phyloP scores from a whole-genome alignment of 2,888 invertebrate species.

The Habrosyne pyritoides region DNA sequence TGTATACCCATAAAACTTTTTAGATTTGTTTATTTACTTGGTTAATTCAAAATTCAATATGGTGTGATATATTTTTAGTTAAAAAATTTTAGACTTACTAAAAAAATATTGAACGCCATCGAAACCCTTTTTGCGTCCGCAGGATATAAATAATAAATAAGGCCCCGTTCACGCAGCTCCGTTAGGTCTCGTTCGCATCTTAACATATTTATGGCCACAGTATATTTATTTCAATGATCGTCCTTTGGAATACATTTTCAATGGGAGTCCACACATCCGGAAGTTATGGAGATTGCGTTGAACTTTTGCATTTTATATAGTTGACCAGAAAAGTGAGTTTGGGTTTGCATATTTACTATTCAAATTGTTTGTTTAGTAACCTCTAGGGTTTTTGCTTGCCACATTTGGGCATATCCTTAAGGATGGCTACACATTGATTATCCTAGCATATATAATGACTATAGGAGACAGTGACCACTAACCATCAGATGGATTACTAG shows the following conservation, averaged over 20 bases:
- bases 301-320: not conserved
- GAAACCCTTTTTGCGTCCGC: constrained; percentile 24
- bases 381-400: not conserved
- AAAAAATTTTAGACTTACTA: not conserved
- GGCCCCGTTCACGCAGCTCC: constrained; percentile 14
- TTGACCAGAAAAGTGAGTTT: not conserved
- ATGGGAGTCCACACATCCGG: constrained; percentile 10
- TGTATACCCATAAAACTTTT: too few species aligned
- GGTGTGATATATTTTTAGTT: not conserved
- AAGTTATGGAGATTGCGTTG: constrained; percentile 2
- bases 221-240: constrained; percentile 18
- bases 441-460: too few species aligned
- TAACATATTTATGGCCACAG: constrained; percentile 21
- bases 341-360: not conserved
- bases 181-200: constrained; percentile 18
- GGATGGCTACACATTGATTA: too few species aligned
- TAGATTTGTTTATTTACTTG: too few species aligned
- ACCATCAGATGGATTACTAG: too few species aligned
- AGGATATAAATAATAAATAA: constrained; percentile 30
- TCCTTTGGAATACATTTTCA: constrained; percentile 14
- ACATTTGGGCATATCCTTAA: too few species aligned
- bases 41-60: too few species aligned
- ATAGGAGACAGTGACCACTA: too few species aligned
- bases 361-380: not conserved
- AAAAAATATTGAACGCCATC: constrained; percentile 3